Evolutionary conservation across 2,888 invertebrate genomes (phyloP).

Genomic region (Ditula angustiorana): DNA sequence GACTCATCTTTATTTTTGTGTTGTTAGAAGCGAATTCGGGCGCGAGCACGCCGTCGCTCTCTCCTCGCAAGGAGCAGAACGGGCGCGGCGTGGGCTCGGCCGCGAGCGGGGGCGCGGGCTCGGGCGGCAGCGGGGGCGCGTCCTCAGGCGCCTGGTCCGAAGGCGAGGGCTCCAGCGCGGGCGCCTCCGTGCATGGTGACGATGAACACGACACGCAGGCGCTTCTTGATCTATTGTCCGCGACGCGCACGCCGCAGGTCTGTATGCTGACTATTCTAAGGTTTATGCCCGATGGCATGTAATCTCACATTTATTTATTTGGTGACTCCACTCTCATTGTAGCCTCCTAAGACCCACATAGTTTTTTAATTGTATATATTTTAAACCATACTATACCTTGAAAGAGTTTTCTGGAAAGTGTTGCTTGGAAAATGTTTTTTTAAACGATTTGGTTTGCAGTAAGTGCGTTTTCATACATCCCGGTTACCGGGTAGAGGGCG

Average conservation of each 20-base stretch:
- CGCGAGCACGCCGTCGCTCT: constrained; percentile 87
- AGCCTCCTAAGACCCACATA: too few species aligned
- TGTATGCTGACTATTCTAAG: too few species aligned
- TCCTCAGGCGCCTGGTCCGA: constrained; percentile 91
- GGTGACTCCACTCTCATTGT: too few species aligned
- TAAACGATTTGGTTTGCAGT: too few species aligned
- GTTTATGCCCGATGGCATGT: too few species aligned
- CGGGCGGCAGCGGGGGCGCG: constrained; percentile 79
- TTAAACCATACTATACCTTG: too few species aligned
- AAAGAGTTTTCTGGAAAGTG: too few species aligned
- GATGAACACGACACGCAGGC: constrained; percentile 90
- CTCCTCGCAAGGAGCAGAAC: constrained; percentile 89
- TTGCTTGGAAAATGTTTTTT: too few species aligned
- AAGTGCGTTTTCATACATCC: too few species aligned
- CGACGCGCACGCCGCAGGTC: constrained; percentile 91
- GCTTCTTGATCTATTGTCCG: constrained; percentile 89
- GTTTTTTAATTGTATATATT: too few species aligned
- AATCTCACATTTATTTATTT: too few species aligned
- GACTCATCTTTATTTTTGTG: constrained; percentile 5
- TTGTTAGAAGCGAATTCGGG: constrained; percentile 74
- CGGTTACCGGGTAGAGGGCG: too few species aligned
- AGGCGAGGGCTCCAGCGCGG: constrained; percentile 91
- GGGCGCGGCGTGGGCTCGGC: constrained; percentile 72
- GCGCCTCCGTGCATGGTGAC: constrained; percentile 89
- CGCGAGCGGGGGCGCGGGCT: constrained; percentile 89